Base-by-base conservation (phyloP, 23 tunicate species). In the Botrylloides violaceus region DNA sequence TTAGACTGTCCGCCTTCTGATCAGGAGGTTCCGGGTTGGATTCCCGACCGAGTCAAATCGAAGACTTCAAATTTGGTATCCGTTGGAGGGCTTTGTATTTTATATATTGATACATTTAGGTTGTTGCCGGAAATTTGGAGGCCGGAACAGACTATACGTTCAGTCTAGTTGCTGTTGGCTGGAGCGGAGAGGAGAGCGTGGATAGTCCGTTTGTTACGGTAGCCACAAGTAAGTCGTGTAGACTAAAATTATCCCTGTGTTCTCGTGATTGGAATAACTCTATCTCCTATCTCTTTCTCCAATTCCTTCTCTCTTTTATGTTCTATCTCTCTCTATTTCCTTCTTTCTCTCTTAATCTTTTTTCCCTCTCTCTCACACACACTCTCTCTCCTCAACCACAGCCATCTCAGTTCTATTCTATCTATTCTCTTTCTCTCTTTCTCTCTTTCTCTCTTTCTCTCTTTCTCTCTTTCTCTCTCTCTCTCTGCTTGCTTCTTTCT, bases 61-160 rank as follows among this genome's bases (percentile, higher is more conserved):
- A n/a, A 48, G 56, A 48, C n/a, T n/a, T n/a, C n/a, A n/a, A n/a
- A n/a, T n/a, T n/a, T n/a, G n/a, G n/a, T n/a, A n/a, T n/a, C n/a
- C n/a, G n/a, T n/a, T n/a, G n/a, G n/a, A n/a, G n/a, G n/a, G n/a
- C n/a, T n/a, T n/a, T n/a, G n/a, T n/a, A n/a, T n/a, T n/a, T n/a
- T n/a, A n/a, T n/a, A n/a, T n/a, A n/a, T 43, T 43, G 12, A 43
- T 60, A 0, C 29, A 24, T 65, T 21, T 56, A 68, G 65, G 33
- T 36, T 27, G 28, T 66, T 24, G 64, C 72, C 21, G 27, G 19
- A 21, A 36, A 56, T 6, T 64, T 80, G 2, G 64, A 39, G 31
- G 61, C 85, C 34, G 85, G 85, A 48, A 72, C 85, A 20, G 61
- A 30, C 15, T 80, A 80, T 64, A 61, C 73, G 61, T 72, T 80